A percentile compares a stretch with the other conserved stretches of the same genome.
Evolutionary conservation across 2,113 vertebrate species (phyloP).

Genomic region (Gallinago media): DNA sequence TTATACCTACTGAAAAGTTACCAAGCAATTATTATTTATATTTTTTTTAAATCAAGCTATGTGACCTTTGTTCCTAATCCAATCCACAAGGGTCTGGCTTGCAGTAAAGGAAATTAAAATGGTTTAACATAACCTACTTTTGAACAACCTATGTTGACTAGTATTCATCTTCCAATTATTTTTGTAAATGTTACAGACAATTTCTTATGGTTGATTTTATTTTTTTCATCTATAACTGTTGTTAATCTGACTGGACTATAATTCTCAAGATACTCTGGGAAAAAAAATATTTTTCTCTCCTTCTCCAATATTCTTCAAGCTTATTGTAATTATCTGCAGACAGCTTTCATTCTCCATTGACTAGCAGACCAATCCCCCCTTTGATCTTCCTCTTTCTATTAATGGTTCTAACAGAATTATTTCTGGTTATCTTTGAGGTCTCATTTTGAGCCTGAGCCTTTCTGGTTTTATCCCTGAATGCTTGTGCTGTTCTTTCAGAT

Average conservation of each 20-base stretch:
- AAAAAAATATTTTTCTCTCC: background rate
- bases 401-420: slow-evolving; percentile 34
- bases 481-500: background rate
- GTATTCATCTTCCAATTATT: background rate
- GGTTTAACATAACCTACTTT: background rate
- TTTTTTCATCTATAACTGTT: background rate
- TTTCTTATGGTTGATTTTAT: background rate
- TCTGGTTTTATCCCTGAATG: slow-evolving; percentile 18
- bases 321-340: slow-evolving; percentile 45
- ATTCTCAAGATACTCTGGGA: background rate
- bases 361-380: background rate
- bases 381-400: slow-evolving; percentile 50
- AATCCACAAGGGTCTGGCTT: background rate
- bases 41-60: background rate
- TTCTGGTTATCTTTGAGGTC: slow-evolving; percentile 61
- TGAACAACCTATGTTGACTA: background rate
- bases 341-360: slow-evolving; percentile 42
- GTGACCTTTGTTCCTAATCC: background rate
- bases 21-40: background rate
- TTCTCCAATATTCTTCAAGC: background rate
- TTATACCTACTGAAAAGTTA: background rate
- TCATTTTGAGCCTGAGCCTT: slow-evolving; percentile 6
- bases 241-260: background rate
- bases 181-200: background rate
- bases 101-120: background rate